Conservation (phyloP, 1,140 invertebrate species). For the Ruditapes philippinarum region DNA sequence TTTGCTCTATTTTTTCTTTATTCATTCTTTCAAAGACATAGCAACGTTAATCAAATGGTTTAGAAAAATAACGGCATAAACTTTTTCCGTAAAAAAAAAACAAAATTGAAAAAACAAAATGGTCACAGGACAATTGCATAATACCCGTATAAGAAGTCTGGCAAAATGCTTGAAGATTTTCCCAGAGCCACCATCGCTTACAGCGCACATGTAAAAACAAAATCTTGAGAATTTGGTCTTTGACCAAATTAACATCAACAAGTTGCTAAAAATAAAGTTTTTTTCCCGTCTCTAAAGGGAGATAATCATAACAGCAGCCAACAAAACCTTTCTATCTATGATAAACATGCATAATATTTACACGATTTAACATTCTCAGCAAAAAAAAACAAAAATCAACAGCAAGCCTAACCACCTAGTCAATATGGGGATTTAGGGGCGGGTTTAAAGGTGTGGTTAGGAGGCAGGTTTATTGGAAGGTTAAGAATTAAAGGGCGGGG, state of each 20-base stretch:
- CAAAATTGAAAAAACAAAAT: background rate
- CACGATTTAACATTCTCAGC: background rate
- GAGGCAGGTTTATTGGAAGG: no score
- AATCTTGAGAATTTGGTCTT: slow-evolving; percentile 49
- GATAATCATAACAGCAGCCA: slow-evolving; percentile 17
- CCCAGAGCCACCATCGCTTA: slow-evolving; percentile 32
- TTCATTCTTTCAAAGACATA: no score
- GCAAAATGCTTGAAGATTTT: slow-evolving; percentile 56
- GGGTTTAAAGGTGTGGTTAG: no score
- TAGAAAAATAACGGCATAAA: slow-evolving; percentile 33
- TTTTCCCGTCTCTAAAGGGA: slow-evolving; percentile 33
- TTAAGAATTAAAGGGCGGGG: no score
- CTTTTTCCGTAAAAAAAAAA: background rate
- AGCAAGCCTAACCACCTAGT: no score
- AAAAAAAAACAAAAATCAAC: background rate
- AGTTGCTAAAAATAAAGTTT: slow-evolving; percentile 47
- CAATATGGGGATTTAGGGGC: no score
- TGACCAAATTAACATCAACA: slow-evolving; percentile 45
- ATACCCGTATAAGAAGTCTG: slow-evolving; percentile 42
- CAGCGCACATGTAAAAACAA: slow-evolving; percentile 46
- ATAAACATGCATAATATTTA: background rate
- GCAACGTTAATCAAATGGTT: no score
- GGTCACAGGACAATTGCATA: slow-evolving; percentile 43
- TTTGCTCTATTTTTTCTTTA: no score
- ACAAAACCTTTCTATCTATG: slow-evolving; percentile 10